phyloP scores from a whole-genome alignment of 2,113 vertebrate genomes.

The Anolis carolinensis region DNA sequence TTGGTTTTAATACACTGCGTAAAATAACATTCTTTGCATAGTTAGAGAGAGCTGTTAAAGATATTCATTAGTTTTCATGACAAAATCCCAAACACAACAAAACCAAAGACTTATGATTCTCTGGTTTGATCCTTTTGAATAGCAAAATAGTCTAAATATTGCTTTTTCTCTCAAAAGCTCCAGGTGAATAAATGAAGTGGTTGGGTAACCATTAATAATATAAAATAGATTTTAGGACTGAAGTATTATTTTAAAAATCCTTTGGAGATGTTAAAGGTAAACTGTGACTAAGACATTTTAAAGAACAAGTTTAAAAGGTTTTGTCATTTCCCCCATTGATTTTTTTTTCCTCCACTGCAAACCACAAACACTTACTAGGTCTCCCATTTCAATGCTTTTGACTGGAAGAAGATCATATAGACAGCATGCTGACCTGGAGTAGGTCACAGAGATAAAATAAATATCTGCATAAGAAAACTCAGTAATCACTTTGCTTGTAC shows the following conservation, averaged over 20 bases:
- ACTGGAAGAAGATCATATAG: background rate
- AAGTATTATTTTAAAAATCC: background rate
- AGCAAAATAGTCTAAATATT: background rate
- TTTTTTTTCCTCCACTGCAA: conserved; percentile 16
- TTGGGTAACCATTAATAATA: background rate
- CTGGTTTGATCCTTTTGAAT: background rate
- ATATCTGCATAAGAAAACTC: background rate
- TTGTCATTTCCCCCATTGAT: background rate
- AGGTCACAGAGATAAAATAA: conserved; percentile 34
- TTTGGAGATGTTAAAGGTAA: conserved; percentile 19
- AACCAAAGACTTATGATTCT: background rate
- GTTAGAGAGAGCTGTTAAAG: background rate
- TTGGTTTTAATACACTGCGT: background rate
- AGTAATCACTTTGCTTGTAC: background rate
- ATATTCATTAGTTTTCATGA: background rate
- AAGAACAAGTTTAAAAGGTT: conserved; percentile 26
- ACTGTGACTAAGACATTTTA: conserved; percentile 15
- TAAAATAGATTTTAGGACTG: background rate
- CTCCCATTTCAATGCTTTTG: conserved; percentile 6
- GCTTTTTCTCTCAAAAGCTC: background rate
- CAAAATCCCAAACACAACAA: background rate
- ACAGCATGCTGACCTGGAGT: conserved; percentile 21
- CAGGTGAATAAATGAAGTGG: background rate
- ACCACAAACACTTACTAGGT: background rate
- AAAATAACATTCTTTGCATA: background rate